Evolutionary conservation across 2,888 invertebrate genomes (phyloP), one percentile per base, ranked within the genome.

Genomic region (Galeruca laticollis): DNA sequence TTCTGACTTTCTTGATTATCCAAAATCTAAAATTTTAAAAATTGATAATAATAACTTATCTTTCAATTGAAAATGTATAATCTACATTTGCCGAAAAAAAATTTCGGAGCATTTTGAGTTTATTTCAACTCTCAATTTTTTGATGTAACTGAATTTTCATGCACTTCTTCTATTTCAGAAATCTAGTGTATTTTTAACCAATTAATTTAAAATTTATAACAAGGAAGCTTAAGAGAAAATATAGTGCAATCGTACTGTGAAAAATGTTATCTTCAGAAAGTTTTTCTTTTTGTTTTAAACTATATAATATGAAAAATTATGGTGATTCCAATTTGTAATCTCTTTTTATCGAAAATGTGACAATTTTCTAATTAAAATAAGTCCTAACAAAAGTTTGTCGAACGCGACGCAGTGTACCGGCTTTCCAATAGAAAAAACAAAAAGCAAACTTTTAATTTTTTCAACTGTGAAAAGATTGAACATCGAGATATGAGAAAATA

Each of bases 401-500:
- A 47, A 15, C 47, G 47, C 47, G 18, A 47, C 10, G 18, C 15
- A 9, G 15, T 8, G 47, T 8, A 47, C 15, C 9, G 10, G 18
- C 13, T 40, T 15, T 40, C 37, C 37, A 43, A n/a, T 11, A 11
- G 52, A 21, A 15, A n/a, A 2, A 52, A 13, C 26, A 43, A 43
- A 43, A 43, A 11, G 8, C 21, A 26, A 26, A 52, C 26, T 52
- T 52, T 52, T 13, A 52, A 26, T 59, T 59, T 59, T 59, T 60
- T 60, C 47, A 35, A 9, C 54, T 20, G 20, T 63, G 9, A 54
- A 63, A n/a, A 54, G 21, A 52, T 52, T 54, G 40, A 63, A 63
- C 33, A 61, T 62, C 35, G 62, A 62, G 51, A 64, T 60, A 49
- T 35, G 49, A 54, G 47, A 70, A 47, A 70, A 49, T 61, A 64